Percentiles rank a stretch among this genome's conserved stretches.
These are phyloP conservation scores for Pteronura brasiliensis DNA, from an alignment of 2,113 vertebrate species.

Conservation along the genomic window DNA sequence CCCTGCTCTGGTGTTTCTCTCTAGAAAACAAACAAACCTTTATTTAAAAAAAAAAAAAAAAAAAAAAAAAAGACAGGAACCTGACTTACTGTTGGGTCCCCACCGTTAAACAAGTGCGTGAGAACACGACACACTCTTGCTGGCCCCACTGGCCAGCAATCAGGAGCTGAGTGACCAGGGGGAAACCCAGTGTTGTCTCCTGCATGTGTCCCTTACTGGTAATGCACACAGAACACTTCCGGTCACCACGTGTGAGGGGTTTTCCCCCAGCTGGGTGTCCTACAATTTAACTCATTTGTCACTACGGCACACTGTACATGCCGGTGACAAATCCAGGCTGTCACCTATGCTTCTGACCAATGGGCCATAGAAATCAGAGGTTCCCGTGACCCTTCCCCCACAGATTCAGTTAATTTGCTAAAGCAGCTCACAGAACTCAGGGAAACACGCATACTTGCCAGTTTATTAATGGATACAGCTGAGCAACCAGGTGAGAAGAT, in stretches of 20 bases:
- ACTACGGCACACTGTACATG: background rate
- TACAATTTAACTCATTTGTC: background rate
- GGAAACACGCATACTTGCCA: background rate
- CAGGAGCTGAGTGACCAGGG: background rate
- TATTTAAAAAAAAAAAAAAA: background rate
- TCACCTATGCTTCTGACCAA: background rate
- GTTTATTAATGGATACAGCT: background rate
- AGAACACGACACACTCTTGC: background rate
- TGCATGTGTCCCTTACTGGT: background rate
- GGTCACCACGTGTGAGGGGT: background rate
- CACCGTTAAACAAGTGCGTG: accelerated
- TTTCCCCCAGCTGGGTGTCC: background rate
- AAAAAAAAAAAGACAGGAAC: background rate
- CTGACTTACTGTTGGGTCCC: background rate
- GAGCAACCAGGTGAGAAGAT: background rate
- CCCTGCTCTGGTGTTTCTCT: no score
- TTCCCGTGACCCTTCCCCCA: background rate
- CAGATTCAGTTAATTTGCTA: background rate
- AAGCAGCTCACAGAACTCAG: background rate
- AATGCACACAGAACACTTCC: background rate
- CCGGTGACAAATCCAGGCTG: background rate
- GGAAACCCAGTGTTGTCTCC: background rate
- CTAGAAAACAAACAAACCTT: no score
- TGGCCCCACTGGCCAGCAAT: background rate
- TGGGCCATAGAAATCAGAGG: background rate